Evolutionary conservation across 1,140 invertebrate species (phyloP), one percentile per base, ranked within the genome.

Genomic region (Drosophila bocki): DNA sequence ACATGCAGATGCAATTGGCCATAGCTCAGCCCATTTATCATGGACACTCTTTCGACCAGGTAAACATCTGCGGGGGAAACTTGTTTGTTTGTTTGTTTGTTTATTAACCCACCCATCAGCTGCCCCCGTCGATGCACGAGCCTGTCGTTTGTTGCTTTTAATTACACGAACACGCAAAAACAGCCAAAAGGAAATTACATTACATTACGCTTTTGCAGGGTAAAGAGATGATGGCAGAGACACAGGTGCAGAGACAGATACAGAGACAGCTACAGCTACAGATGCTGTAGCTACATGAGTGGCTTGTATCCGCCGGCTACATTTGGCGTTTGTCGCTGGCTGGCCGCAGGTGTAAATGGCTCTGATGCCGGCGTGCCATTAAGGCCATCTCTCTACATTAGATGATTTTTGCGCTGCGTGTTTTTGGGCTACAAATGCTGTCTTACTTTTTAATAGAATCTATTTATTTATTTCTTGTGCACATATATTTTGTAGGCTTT

Each of bases 71-170:
- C 41, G 62, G 39, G 41, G 63, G 19, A 57, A 48, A 60, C 37
- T 57, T 54, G 48, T 64, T 63, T 57, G 44, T 81, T 78, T 82
- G 60, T 75, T 64, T 82, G 41, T 83, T 74, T 87, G 72, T 87
- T 87, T 87, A 78, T 88, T 80, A 78, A 87, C 80, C 83, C 86
- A 59, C 76, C 45, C 53, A 70, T 58, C 53, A 60, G 44, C 45
- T 37, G 56, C 11, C 74, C 54, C 63, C 58, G 67, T 59, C 71
- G 82, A 65, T 87, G 75, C 53, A 80, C 69, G 77, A 48, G 78
- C 50, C 72, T 78, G 84, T 87, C 84, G 82, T 78, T 88, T 87
- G 74, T 57, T 53, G 72, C 63, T 84, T 87, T 88, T 87, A 87
- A 87, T 87, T 87, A 80, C 84, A 83, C 48, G 68, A 71, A 71